phyloP scores from a whole-genome alignment of 1,140 invertebrate species.

The Rhysida immarginata region DNA sequence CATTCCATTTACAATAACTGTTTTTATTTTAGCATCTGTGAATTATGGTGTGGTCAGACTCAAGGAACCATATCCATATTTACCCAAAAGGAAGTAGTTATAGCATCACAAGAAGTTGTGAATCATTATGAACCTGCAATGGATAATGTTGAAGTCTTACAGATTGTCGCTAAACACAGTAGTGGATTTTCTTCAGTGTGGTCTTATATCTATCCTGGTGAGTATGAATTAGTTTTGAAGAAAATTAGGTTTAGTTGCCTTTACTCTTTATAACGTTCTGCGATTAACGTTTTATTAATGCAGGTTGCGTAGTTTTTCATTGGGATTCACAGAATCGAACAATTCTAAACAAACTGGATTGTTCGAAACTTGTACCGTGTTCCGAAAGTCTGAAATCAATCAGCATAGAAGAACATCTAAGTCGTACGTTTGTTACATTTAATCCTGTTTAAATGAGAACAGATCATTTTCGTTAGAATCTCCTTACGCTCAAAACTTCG shows the following conservation, averaged over 20 bases:
- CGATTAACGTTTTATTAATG: slow-evolving; percentile 9
- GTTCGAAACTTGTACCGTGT: slow-evolving; percentile 77
- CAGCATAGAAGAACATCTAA: slow-evolving; percentile 72
- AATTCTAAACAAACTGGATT: slow-evolving; percentile 67
- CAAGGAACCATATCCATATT: slow-evolving; percentile 57
- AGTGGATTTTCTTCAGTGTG: slow-evolving; percentile 37
- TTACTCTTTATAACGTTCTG: too few relatives aligned
- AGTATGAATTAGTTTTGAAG: neutral
- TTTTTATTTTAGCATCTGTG: slow-evolving; percentile 32
- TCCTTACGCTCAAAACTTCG: too few relatives aligned
- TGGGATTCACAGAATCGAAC: slow-evolving; percentile 50
- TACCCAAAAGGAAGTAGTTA: slow-evolving; percentile 39
- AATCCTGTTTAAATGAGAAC: too few relatives aligned
- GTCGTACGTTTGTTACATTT: slow-evolving; percentile 45
- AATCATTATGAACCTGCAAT: slow-evolving; percentile 41
- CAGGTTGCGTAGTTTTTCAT: slow-evolving; percentile 65
- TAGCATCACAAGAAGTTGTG: slow-evolving; percentile 41
- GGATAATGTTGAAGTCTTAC: slow-evolving; percentile 43
- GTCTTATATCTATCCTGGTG: slow-evolving; percentile 55
- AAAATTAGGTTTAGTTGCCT: too few relatives aligned
- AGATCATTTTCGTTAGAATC: too few relatives aligned
- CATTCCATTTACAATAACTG: slow-evolving; percentile 8
- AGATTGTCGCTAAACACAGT: slow-evolving; percentile 35
- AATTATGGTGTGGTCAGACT: slow-evolving; percentile 60
- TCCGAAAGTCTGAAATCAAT: slow-evolving; percentile 83